Evolutionary conservation across 2,113 vertebrate genomes (phyloP).

Genomic region (Mus pahari): DNA sequence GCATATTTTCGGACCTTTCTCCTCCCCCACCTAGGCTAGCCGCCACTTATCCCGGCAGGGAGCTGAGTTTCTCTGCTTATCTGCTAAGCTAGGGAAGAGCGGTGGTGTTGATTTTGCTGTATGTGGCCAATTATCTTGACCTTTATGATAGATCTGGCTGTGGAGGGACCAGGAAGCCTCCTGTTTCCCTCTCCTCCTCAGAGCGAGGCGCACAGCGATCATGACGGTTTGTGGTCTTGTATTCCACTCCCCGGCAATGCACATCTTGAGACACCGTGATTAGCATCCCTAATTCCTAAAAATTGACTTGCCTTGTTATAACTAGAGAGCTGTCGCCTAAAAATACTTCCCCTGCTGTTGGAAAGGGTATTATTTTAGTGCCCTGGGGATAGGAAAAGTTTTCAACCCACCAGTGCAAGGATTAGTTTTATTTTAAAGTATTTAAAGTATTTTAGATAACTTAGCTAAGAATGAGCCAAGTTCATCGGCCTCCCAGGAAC

Average conservation of each 20-base stretch:
- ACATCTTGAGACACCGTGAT: conserved; percentile 90
- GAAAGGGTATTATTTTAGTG: conserved; percentile 92
- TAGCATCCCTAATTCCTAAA: conserved; percentile 90
- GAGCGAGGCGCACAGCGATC: conserved; percentile 82
- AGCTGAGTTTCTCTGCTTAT: conserved; percentile 86
- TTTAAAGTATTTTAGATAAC: conserved; percentile 85
- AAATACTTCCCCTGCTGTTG: conserved; percentile 91
- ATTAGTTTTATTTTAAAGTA: conserved; percentile 89
- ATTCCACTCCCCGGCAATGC: conserved; percentile 88
- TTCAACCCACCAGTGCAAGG: conserved; percentile 88
- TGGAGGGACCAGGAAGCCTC: conserved; percentile 86
- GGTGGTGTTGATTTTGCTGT: conserved; percentile 88
- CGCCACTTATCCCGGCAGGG: conserved; percentile 88
- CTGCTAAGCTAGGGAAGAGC: conserved; percentile 80
- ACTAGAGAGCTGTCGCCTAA: conserved; percentile 88
- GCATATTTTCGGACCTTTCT: conserved; percentile 85
- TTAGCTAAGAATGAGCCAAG: conserved; percentile 83
- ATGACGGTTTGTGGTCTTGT: conserved; percentile 87
- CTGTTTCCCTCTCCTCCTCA: conserved; percentile 86
- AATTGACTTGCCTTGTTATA: conserved; percentile 88
- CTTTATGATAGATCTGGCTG: conserved; percentile 87
- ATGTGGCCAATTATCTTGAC: conserved; percentile 92
- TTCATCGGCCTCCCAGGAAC: conserved; percentile 71
- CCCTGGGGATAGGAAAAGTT: conserved; percentile 89
- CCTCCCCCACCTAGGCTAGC: conserved; percentile 83